phyloP scores from a whole-genome alignment of 1,140 invertebrate species.

The Idris sp. region DNA sequence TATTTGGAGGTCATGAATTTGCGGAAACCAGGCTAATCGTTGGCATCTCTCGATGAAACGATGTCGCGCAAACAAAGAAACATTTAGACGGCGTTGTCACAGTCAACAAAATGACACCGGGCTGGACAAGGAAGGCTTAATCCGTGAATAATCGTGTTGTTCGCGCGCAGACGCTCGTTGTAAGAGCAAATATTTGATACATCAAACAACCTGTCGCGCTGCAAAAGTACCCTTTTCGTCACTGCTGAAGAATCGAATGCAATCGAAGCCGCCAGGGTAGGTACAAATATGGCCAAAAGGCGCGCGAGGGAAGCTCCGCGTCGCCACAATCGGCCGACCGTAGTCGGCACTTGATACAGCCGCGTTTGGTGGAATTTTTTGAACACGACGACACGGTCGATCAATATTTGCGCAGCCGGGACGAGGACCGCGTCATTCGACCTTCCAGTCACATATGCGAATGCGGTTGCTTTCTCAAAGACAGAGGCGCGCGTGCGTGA shows the following conservation, averaged over 20 bases:
- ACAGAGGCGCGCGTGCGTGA: slow-evolving; percentile 59
- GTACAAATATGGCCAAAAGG: not conserved
- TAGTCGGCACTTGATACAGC: slow-evolving; percentile 58
- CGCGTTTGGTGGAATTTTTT: slow-evolving; percentile 67
- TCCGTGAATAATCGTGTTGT: slow-evolving; percentile 61
- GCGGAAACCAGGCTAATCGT: slow-evolving; percentile 30
- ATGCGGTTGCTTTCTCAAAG: slow-evolving; percentile 61
- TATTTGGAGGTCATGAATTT: too few species aligned
- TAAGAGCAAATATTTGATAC: slow-evolving; percentile 58
- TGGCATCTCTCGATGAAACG: slow-evolving; percentile 22
- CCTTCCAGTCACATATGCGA: slow-evolving; percentile 65
- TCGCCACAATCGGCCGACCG: slow-evolving; percentile 40
- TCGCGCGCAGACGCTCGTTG: slow-evolving; percentile 53
- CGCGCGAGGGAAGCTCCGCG: slow-evolving; percentile 13
- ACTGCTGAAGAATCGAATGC: slow-evolving; percentile 49
- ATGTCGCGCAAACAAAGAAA: slow-evolving; percentile 36
- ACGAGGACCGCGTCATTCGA: slow-evolving; percentile 63
- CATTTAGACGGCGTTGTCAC: slow-evolving; percentile 38
- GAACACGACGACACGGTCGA: slow-evolving; percentile 63
- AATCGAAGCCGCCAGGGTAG: slow-evolving; percentile 21
- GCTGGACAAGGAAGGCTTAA: slow-evolving; percentile 35
- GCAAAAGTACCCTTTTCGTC: slow-evolving; percentile 58
- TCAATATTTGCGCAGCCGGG: slow-evolving; percentile 66
- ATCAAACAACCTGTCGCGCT: slow-evolving; percentile 62
- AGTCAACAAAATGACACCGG: too few species aligned